Evolutionary conservation across 2,888 invertebrate species (phyloP), one percentile per base, ranked within the genome.

Genomic region (Zygogramma bicolorata): DNA sequence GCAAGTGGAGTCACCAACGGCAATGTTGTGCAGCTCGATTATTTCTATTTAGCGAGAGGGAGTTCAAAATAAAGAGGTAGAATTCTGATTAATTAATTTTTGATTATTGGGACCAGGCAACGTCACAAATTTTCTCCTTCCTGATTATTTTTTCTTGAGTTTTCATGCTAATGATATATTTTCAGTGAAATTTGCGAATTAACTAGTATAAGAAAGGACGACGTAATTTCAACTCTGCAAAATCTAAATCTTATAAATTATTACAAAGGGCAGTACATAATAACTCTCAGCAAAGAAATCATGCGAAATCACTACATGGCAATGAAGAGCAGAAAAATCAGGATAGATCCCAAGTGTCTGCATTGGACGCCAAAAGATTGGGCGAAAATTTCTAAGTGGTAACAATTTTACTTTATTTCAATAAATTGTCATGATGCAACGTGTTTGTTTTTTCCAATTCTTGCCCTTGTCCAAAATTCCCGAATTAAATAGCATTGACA

Each of bases 361-460:
- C 97, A 99, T 87, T 99, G 99, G 99, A 97, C 97, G 53, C 98
- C 99, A 0, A 98, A 98, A 89, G 99, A 99, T 88, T 99, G 99
- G 99, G 96, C 97, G 49, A 98, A 98, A 88, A 91, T 98, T 77
- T 95, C 97, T 46, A 97, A 97, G 89, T 97, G 97, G 96, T 97
- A 81, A 78, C 70, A 71, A 71, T 27, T 73, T 57, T 62, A 62
- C 68, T 25, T 66, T 74, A 66, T 53, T 71, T 62, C 34, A 63
- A 75, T 75, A 66, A 74, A 73, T 70, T 73, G 10, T 68, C 67
- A 49, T 40, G n/a, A 46, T 58, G 31, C 27, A 65, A 31, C 49
- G 13, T n/a, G 31, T 58, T 27, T 42, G n/a, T 42, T 71, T 60
- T 53, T 68, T 75, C 72, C 15, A 71, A 75, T 69, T 68, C 71